These are phyloP conservation scores for Drosophila barbarae DNA, from an alignment of 2,888 invertebrate species.

Conservation along the genomic window DNA sequence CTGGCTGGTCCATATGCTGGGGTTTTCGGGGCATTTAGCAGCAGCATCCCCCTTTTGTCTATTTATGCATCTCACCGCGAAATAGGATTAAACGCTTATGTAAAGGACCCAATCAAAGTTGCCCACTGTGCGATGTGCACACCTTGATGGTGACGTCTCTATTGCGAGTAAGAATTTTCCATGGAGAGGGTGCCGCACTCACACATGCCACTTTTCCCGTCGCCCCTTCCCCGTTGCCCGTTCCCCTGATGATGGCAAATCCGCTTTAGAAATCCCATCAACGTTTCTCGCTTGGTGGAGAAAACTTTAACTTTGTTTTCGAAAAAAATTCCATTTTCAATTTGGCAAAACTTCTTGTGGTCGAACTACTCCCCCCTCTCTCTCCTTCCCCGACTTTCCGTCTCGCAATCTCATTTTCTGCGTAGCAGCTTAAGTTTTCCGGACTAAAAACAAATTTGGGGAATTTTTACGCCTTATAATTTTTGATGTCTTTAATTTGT, in stretches of 20 bases:
- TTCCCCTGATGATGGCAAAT: conserved; percentile 52
- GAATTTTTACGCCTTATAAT: conserved; percentile 75
- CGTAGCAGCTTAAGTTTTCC: conserved; percentile 42
- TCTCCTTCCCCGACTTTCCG: not conserved
- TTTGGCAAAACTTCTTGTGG: conserved; percentile 61
- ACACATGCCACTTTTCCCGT: conserved; percentile 70
- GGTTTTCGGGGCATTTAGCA: conserved; percentile 40
- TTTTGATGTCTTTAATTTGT: conserved; percentile 75
- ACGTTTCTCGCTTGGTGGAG: conserved; percentile 23
- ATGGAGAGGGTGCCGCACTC: conserved; percentile 27
- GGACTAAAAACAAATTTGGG: conserved; percentile 31
- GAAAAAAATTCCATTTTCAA: conserved; percentile 68
- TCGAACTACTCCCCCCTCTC: conserved; percentile 45
- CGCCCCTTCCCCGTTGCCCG: conserved; percentile 2
- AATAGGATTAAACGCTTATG: conserved; percentile 78
- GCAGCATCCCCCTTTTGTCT: conserved; percentile 60
- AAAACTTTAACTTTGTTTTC: conserved; percentile 54
- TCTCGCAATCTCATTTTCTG: conserved; percentile 26
- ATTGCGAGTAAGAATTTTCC: conserved; percentile 22
- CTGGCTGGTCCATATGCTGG: conserved; percentile 51
- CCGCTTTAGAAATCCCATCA: conserved; percentile 73
- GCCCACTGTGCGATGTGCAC: conserved; percentile 49
- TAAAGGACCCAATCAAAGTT: conserved; percentile 75
- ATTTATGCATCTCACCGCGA: conserved; percentile 78
- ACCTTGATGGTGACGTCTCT: conserved; percentile 58